Conservation (phyloP, 2,888 invertebrate species). For the Pharmacophagus antenor region DNA sequence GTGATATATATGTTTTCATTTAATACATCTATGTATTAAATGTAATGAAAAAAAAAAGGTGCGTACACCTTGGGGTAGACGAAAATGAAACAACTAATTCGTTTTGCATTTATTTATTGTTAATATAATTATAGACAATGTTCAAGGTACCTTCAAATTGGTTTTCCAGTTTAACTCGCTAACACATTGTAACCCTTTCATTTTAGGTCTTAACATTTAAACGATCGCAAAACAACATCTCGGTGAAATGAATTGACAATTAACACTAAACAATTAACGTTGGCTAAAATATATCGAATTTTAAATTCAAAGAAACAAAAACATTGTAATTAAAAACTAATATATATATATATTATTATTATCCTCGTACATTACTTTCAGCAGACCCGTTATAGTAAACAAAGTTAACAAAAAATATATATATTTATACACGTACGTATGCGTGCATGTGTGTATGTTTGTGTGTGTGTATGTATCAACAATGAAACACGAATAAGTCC, state of each 20-base stretch:
- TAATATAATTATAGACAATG: conserved; percentile 81
- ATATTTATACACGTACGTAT: conserved; percentile 1
- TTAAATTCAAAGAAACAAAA: conserved; percentile 59
- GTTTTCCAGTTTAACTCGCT: conserved; percentile 78
- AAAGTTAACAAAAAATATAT: conserved; percentile 67
- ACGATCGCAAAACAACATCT: conserved; percentile 76
- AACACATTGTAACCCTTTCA: conserved; percentile 74
- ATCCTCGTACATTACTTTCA: conserved; percentile 66
- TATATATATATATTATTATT: conserved; percentile 44
- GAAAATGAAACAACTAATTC: conserved; percentile 38
- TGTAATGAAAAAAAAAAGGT: neutral
- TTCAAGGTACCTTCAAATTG: conserved; percentile 81
- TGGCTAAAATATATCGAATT: conserved; percentile 78
- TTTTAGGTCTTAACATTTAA: conserved; percentile 68
- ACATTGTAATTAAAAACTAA: conserved; percentile 69
- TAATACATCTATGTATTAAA: too few relatives aligned
- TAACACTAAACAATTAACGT: conserved; percentile 72
- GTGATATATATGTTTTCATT: too few relatives aligned
- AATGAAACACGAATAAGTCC: conserved; percentile 69
- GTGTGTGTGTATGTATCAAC: conserved; percentile 36
- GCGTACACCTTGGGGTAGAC: neutral
- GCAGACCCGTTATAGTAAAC: conserved; percentile 78
- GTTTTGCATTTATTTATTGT: conserved; percentile 80
- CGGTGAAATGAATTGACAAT: conserved; percentile 64
- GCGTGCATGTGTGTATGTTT: too few relatives aligned